Evolutionary conservation across 2,113 vertebrate genomes (phyloP).

Genomic region (Atherinomorus stipes): DNA sequence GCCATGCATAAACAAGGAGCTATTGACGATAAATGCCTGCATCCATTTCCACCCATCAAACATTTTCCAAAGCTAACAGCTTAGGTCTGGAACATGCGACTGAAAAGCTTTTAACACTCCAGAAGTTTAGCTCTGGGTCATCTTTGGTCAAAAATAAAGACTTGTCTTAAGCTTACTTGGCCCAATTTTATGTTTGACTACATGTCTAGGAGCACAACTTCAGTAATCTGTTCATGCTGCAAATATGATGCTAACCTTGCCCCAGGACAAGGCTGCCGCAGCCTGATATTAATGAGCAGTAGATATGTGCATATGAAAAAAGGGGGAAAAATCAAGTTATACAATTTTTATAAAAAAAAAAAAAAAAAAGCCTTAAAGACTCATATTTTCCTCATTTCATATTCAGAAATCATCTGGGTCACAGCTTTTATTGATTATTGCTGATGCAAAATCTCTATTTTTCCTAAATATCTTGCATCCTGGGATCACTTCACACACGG

Average conservation of each 20-base stretch:
- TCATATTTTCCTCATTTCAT: neutral
- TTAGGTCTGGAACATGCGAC: conserved; percentile 58
- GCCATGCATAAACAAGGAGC: conserved; percentile 72
- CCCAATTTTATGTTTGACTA: conserved; percentile 34
- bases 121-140: conserved; percentile 46
- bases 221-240: conserved; percentile 42
- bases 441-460: neutral
- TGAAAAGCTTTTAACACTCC: conserved; percentile 47
- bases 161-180: conserved; percentile 38
- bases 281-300: conserved; percentile 32
- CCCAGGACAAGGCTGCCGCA: conserved; percentile 17
- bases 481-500: neutral
- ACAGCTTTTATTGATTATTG: neutral
- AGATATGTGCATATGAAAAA: conserved; percentile 25
- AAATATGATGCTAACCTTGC: conserved; percentile 53
- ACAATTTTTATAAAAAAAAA: conserved; percentile 27
- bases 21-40: conserved; percentile 70
- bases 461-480: neutral
- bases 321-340: neutral
- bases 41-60: conserved; percentile 73
- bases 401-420: neutral
- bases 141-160: conserved; percentile 43
- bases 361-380: conserved; percentile 26
- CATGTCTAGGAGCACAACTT: conserved; percentile 27
- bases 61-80: conserved; percentile 64